Evolutionary conservation across 1,140 invertebrate genomes (phyloP), one percentile per base, ranked within the genome.

Genomic region (Lanistes nyassanus): DNA sequence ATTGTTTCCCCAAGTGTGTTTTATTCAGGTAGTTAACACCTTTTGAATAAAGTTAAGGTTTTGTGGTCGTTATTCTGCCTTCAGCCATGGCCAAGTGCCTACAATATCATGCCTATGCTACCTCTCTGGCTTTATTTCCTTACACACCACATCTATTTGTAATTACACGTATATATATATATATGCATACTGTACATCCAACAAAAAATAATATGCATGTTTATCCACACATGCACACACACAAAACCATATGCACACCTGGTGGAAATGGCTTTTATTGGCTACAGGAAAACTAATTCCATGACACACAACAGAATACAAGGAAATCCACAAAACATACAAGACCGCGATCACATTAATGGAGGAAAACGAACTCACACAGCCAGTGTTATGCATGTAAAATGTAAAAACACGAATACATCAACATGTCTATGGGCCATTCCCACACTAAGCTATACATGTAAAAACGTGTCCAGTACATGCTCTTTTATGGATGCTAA

Each of bases 221-320:
- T n/a, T n/a, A 67, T 26, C 1, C 65, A 67, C 37, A 39, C 37
- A 67, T 19, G 37, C 37, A 42, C 5, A 39, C 37, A 67, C 65
- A 67, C 65, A 9, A 6, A 9, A 6, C 37, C 11, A 42, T 42
- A n/a, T n/a, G 34, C 26, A 65, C 1, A 65, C 5, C 60, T 60
- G 16, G 70, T 72, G 70, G 70, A 72, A 72, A 72, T 72, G 70
- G 70, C 70, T 60, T 72, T 72, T 72, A 72, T 72, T 72, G 70
- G 55, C 70, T 72, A 62, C 29, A 58, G 56, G 11, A 72, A 47
- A 72, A 37, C 70, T 60, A 37, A 29, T 56, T 58, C 55, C 60
- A 70, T 34, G 26, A 47, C 34, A 13, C 47, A 70, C 23, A 60
- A 72, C 70, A 72, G 26, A 16, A 29, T 62, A 4, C 26, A n/a